Base-by-base conservation (phyloP, 2,797 vertebrate species). In the Onychomys arenicola region DNA sequence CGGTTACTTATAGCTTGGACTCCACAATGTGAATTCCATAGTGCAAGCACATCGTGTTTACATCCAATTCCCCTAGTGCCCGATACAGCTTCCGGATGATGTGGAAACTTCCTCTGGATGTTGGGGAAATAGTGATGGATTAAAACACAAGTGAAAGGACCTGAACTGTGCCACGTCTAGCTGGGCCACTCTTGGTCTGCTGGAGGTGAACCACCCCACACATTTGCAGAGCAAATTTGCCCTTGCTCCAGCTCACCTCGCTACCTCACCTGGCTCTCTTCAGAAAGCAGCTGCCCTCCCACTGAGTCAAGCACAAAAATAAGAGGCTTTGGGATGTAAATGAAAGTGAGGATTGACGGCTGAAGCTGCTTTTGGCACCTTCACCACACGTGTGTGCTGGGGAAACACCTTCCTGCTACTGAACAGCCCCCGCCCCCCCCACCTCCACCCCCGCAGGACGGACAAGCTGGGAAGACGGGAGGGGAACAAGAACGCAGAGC, bases 341-440 rank as follows among this genome's bases (percentile, higher is more conserved):
- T 55, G 73, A 61, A 92, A 91, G 92, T 55, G 83, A 96, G 21
- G 95, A 91, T 76, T 69, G 86, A 96, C 25, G 59, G 92, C 65
- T 94, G 81, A 94, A 94, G 71, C 77, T 13, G 6, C 0, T 83
- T 85, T 73, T 91, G 89, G 89, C 92, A 83, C 83, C 87, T 77
- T 25, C 1, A 6, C 77, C 34, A 5, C 71, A 83, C 43, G 6
- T 67, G 32, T 69, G 59, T 81, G 59, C 90, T 67, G 69, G 96
- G 96, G 87, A 97, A 97, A 89, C 63, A 97, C 90, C 87, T 96
- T 59, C 85, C 46, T 52, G 73, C 95, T 89, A 67, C 87, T 67
- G 71, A 94, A 37, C 65, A 88, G 91, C 76, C 34, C 27, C 25
- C 40, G 14, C 17, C 55, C 17, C 16, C 17, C 89, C 82, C 2